A percentile compares a stretch with the other conserved stretches of the same genome.
These are phyloP conservation scores for Acipenser ruthenus DNA, from an alignment of 2,797 vertebrate genomes.

Conservation along the genomic window DNA sequence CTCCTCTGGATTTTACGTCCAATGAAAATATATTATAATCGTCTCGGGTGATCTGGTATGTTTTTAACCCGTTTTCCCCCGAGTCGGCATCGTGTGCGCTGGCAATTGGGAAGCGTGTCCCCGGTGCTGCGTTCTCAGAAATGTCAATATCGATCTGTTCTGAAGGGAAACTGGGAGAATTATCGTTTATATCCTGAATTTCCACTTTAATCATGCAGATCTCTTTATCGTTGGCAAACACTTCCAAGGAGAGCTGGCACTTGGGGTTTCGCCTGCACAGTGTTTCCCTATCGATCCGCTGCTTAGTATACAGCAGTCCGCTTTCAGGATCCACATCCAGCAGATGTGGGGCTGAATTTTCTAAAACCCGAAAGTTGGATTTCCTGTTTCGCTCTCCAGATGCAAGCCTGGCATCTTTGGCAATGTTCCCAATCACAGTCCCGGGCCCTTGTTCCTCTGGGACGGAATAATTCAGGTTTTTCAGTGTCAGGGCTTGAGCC, in stretches of 20 bases:
- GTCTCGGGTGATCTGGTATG: slow-evolving; percentile 91
- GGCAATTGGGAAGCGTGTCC: slow-evolving; percentile 91
- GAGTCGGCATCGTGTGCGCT: slow-evolving; percentile 94
- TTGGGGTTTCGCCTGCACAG: slow-evolving; percentile 87
- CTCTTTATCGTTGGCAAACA: slow-evolving; percentile 96
- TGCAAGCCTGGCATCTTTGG: slow-evolving; percentile 87
- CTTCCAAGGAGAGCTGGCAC: slow-evolving; percentile 96
- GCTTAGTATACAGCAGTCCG: slow-evolving; percentile 90
- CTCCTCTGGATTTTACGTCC: slow-evolving; percentile 92
- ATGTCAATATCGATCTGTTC: slow-evolving; percentile 98
- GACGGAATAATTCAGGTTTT: slow-evolving; percentile 97
- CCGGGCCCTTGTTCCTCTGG: slow-evolving; percentile 92
- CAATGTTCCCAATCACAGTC: slow-evolving; percentile 94
- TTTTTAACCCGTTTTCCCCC: slow-evolving; percentile 89
- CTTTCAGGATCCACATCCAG: slow-evolving; percentile 94
- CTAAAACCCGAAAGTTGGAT: slow-evolving; percentile 89
- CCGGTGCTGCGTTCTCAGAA: slow-evolving; percentile 91
- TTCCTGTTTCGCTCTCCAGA: slow-evolving; percentile 70
- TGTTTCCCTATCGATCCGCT: slow-evolving; percentile 90
- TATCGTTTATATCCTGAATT: slow-evolving; percentile 96
- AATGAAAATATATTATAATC: slow-evolving; percentile 95
- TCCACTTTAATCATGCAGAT: slow-evolving; percentile 99
- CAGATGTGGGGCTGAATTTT: slow-evolving; percentile 92
- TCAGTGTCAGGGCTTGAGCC: slow-evolving; percentile 90
- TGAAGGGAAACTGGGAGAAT: slow-evolving; percentile 86